A percentile compares a stretch with the other conserved stretches of the same genome.
Conservation (phyloP, 2,113 vertebrate species). For the Tretioscincus oriximinensis region DNA sequence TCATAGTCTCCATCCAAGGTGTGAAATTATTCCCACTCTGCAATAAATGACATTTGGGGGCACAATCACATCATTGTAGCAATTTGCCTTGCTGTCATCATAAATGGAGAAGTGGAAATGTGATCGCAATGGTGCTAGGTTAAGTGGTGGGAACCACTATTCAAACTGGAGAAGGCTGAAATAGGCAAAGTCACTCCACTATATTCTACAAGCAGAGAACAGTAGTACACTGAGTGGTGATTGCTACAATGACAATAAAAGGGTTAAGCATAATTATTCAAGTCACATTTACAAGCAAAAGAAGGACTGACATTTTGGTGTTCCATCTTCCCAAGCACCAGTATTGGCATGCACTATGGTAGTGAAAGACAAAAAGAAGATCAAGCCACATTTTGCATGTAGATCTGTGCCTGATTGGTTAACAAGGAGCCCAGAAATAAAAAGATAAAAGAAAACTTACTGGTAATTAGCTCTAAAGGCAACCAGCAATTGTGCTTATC, state of each 20-base stretch:
- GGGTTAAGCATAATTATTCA: not conserved
- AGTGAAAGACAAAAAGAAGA: constrained; percentile 26
- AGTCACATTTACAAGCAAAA: not conserved
- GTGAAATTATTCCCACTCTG: too few species aligned
- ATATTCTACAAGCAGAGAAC: not conserved
- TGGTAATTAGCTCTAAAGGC: constrained; percentile 72
- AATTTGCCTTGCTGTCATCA: too few species aligned
- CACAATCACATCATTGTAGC: too few species aligned
- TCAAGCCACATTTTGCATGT: constrained; percentile 1
- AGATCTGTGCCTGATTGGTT: constrained; percentile 51
- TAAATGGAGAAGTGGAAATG: too few species aligned
- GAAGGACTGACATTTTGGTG: not conserved
- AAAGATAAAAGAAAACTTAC: constrained; percentile 57
- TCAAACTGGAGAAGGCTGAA: too few species aligned
- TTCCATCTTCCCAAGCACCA: not conserved
- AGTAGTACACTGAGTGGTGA: not conserved
- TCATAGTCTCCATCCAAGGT: too few species aligned
- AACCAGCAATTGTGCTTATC: constrained; percentile 66
- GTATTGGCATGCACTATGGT: constrained; percentile 3
- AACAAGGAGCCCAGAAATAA: constrained; percentile 52
- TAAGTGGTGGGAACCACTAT: too few species aligned
- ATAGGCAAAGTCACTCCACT: not conserved
- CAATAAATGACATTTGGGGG: too few species aligned
- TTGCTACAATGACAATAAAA: not conserved
- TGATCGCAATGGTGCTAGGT: too few species aligned